Conservation (phyloP, 2,888 invertebrate species). For the Diaphora mendica region DNA sequence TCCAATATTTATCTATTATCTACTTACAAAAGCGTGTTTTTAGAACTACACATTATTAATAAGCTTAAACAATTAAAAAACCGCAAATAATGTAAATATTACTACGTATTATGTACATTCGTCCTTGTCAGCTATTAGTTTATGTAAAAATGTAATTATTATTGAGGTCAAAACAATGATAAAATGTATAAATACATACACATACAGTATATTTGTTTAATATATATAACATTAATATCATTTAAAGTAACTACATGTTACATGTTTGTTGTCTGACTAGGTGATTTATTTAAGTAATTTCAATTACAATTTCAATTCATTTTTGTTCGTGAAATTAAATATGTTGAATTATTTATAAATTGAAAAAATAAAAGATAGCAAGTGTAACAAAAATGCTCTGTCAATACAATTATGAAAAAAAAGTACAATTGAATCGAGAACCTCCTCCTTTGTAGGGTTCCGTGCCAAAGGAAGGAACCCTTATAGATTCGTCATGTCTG, state of each 20-base stretch:
- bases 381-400: not conserved
- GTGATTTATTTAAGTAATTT: not conserved
- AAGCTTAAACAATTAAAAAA: not conserved
- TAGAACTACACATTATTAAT: not conserved
- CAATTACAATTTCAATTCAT: not conserved
- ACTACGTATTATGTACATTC: not conserved
- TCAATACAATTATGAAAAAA: too few relatives aligned
- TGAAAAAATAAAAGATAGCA: not conserved
- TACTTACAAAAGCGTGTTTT: too few relatives aligned
- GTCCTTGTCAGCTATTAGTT: not conserved
- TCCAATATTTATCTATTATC: too few relatives aligned
- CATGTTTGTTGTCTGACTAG: not conserved
- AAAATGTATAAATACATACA: not conserved
- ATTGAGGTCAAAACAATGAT: not conserved
- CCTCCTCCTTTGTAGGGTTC: too few relatives aligned
- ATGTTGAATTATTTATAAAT: not conserved
- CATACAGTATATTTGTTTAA: not conserved
- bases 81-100: not conserved
- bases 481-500: too few relatives aligned
- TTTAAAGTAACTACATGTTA: not conserved
- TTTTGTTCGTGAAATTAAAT: not conserved
- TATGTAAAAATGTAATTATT: not conserved
- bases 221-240: too few relatives aligned
- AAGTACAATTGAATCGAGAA: too few relatives aligned
- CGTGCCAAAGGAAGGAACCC: too few relatives aligned